Evolutionary conservation across 2,888 invertebrate genomes (phyloP).

Genomic region (Agrenia bidenticulata): DNA sequence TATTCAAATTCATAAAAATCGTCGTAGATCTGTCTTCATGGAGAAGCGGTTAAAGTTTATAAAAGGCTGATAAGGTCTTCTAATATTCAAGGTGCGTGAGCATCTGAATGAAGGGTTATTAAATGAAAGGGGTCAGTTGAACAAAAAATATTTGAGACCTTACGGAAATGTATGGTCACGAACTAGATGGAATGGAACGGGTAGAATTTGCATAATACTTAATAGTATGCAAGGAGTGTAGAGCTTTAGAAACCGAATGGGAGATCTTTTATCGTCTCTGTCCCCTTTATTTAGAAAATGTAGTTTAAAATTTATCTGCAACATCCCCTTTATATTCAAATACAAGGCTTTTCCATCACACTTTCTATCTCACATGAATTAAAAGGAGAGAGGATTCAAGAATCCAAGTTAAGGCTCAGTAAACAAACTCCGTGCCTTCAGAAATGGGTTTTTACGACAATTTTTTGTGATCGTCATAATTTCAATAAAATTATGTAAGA

Average conservation of each 20-base stretch:
- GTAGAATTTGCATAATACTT: constrained; percentile 35
- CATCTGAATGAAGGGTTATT: neutral
- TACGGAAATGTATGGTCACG: constrained; percentile 41
- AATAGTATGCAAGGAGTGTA: neutral
- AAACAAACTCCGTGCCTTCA: neutral
- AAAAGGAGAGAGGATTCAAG: neutral
- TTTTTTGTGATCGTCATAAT: too few relatives aligned
- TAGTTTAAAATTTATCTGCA: constrained; percentile 2
- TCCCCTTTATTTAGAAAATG: neutral
- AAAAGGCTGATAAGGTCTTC: neutral
- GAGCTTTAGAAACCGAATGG: neutral
- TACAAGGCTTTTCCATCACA: neutral
- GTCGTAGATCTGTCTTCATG: too few relatives aligned
- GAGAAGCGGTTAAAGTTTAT: neutral
- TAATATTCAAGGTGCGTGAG: constrained; percentile 4
- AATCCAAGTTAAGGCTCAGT: neutral
- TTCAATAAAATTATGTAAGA: too few relatives aligned
- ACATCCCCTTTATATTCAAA: neutral
- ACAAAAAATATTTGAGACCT: constrained; percentile 32
- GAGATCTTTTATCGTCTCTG: neutral
- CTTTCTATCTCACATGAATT: constrained; percentile 4
- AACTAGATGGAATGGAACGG: constrained; percentile 15
- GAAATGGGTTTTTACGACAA: too few relatives aligned
- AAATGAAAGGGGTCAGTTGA: constrained; percentile 13
- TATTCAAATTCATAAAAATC: neutral